Evolutionary conservation across 2,888 invertebrate genomes (phyloP).

Genomic region (Eilema depressum): DNA sequence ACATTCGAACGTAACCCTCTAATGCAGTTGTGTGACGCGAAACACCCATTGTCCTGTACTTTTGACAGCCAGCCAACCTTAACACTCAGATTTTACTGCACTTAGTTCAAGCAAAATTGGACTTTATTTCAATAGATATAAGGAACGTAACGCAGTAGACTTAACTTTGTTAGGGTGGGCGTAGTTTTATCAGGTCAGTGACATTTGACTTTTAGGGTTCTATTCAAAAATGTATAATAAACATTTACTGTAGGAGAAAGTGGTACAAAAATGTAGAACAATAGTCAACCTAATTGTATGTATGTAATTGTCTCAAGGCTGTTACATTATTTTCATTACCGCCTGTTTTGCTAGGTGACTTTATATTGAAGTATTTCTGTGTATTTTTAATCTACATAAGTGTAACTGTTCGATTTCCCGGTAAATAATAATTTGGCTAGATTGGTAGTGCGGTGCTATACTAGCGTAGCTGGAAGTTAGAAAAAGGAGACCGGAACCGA

Average conservation of each 20-base stretch:
- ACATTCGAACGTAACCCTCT: constrained; percentile 64
- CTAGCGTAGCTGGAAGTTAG: too few species aligned
- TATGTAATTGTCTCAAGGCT: constrained; percentile 10
- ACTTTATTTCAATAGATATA: constrained; percentile 33
- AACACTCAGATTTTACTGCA: constrained; percentile 47
- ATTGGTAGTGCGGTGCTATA: background rate
- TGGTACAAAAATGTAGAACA: constrained; percentile 22
- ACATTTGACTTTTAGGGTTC: constrained; percentile 50
- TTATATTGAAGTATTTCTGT: background rate
- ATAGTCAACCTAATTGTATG: constrained; percentile 12
- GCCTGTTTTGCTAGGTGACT: background rate
- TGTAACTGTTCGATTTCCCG: background rate
- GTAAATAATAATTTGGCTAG: background rate
- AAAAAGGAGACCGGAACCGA: too few species aligned
- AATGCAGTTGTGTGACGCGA: constrained; percentile 60
- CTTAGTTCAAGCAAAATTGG: constrained; percentile 32
- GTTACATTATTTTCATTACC: background rate
- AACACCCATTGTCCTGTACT: constrained; percentile 67
- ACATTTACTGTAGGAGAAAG: constrained; percentile 30
- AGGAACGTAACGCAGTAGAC: constrained; percentile 27
- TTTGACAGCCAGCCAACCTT: constrained; percentile 69
- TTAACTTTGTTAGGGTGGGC: constrained; percentile 36
- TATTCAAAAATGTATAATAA: constrained; percentile 39
- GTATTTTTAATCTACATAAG: background rate
- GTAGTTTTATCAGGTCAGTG: constrained; percentile 53